Conservation (phyloP, 2,888 invertebrate species). For the Shargacucullia verbasci region DNA sequence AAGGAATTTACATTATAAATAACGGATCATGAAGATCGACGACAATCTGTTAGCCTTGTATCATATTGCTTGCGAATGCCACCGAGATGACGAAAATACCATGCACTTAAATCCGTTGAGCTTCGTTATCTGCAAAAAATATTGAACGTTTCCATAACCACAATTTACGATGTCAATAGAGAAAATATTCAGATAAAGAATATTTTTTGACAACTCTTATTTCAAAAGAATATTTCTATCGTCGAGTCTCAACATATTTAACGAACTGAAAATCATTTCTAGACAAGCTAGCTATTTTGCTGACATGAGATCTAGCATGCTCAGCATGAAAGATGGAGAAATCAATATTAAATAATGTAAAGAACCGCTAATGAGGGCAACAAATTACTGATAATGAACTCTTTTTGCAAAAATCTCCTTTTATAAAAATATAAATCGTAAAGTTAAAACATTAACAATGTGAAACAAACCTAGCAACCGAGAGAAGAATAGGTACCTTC, state of each 20-base stretch:
- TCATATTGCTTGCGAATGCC: slow-evolving; percentile 55
- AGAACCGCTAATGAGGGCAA: slow-evolving; percentile 12
- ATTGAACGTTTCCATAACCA: too few relatives aligned
- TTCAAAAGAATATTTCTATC: too few relatives aligned
- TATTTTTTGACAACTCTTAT: too few relatives aligned
- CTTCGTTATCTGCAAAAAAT: slow-evolving; percentile 27
- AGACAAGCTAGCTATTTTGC: slow-evolving; percentile 14
- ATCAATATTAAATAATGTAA: slow-evolving; percentile 38
- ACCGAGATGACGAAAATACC: slow-evolving; percentile 50
- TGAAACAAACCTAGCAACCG: not conserved
- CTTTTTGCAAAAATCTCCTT: not conserved
- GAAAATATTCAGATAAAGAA: too few relatives aligned
- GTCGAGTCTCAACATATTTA: too few relatives aligned
- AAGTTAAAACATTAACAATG: not conserved
- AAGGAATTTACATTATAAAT: slow-evolving; percentile 55
- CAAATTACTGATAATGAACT: slow-evolving; percentile 4
- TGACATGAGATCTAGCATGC: slow-evolving; percentile 20
- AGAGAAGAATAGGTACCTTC: not conserved
- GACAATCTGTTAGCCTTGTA: slow-evolving; percentile 56
- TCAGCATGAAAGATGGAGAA: slow-evolving; percentile 36
- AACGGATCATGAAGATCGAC: slow-evolving; percentile 55
- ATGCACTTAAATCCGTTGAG: slow-evolving; percentile 25
- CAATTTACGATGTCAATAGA: too few relatives aligned
- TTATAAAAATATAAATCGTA: not conserved
- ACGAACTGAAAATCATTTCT: not conserved